phyloP scores from a whole-genome alignment of 2,888 invertebrate species.

The Elysia crispata region DNA sequence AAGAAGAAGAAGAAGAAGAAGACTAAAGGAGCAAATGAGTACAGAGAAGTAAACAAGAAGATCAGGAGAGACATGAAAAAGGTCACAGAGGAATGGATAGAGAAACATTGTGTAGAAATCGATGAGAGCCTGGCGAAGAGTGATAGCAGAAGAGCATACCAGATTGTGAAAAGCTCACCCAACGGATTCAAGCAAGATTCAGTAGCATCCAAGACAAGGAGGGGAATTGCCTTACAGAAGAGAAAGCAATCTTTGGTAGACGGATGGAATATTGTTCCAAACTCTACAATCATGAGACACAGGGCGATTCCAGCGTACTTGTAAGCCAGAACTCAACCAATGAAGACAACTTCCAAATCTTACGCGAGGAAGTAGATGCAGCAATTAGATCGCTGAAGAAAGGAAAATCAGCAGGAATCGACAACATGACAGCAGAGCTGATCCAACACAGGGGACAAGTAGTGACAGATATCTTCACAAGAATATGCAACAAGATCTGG shows the following conservation, averaged over 20 bases:
- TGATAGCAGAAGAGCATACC: conserved; percentile 19
- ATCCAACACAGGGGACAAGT: no score
- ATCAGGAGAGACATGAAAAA: conserved; percentile 15
- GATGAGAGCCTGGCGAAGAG: conserved; percentile 17
- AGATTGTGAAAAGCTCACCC: conserved; percentile 3
- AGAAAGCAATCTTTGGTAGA: background rate
- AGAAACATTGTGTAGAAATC: background rate
- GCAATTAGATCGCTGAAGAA: no score
- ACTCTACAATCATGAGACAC: background rate
- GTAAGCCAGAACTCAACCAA: background rate
- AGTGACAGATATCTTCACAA: no score
- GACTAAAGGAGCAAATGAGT: background rate
- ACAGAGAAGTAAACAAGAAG: background rate
- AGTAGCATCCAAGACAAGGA: background rate
- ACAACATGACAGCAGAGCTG: no score
- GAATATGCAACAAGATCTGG: no score
- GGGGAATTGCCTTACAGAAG: background rate
- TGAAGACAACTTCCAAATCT: no score
- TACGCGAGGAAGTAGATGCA: no score
- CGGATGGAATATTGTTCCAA: background rate
- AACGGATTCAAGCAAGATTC: background rate
- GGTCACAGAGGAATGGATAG: conserved; percentile 23
- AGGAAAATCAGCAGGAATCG: no score
- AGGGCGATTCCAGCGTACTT: background rate
- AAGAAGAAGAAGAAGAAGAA: no score